Evolutionary conservation across 2,797 vertebrate genomes (phyloP).

Genomic region (Pangasius sanitwongsei): DNA sequence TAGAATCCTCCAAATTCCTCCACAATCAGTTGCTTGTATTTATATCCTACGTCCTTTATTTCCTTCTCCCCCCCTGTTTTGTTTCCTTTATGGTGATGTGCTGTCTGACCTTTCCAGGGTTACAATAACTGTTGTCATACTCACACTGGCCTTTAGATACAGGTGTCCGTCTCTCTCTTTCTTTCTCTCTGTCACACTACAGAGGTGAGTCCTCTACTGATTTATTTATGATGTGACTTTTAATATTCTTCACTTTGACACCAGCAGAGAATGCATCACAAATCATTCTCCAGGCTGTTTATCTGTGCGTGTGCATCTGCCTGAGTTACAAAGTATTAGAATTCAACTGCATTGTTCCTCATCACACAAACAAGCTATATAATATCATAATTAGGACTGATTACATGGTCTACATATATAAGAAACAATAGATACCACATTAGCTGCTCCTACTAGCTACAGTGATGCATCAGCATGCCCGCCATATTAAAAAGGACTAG

Average conservation of each 20-base stretch:
- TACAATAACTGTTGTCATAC: slow-evolving; percentile 45
- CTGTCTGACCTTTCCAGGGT: slow-evolving; percentile 41
- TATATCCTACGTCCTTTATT: slow-evolving; percentile 11
- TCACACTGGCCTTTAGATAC: slow-evolving; percentile 42
- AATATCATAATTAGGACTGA: neutral
- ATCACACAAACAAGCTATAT: neutral
- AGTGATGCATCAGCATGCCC: neutral
- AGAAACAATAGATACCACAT: neutral
- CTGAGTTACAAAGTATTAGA: neutral
- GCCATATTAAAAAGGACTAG: neutral
- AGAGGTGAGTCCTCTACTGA: slow-evolving; percentile 75
- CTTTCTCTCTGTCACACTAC: slow-evolving; percentile 69
- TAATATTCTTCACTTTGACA: slow-evolving; percentile 81
- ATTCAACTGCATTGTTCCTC: neutral
- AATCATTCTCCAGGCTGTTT: slow-evolving; percentile 76
- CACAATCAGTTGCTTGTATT: neutral
- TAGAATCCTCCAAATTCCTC: neutral
- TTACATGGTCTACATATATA: no score
- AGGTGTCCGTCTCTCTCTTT: slow-evolving; percentile 53
- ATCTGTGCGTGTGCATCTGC: slow-evolving; percentile 51
- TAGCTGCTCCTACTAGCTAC: neutral
- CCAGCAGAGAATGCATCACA: slow-evolving; percentile 73
- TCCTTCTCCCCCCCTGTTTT: neutral
- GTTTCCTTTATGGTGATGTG: slow-evolving; percentile 30
- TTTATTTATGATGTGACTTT: slow-evolving; percentile 81